phyloP scores from a whole-genome alignment of 2,888 invertebrate genomes.

The Drosophila vallismaia region DNA sequence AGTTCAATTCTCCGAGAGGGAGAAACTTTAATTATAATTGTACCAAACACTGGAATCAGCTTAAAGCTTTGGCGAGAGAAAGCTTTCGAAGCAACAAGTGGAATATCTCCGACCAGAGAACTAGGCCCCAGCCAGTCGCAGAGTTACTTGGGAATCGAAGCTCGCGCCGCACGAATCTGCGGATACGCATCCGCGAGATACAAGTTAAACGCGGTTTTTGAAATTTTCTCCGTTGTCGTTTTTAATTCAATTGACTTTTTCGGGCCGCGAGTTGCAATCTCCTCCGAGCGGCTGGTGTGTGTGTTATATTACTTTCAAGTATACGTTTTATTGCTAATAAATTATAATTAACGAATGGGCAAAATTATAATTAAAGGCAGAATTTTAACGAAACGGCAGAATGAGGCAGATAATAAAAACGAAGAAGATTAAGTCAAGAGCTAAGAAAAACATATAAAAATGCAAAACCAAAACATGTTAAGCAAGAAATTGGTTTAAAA shows the following conservation, averaged over 20 bases:
- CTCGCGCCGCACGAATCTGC: slow-evolving; percentile 24
- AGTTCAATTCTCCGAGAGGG: not conserved
- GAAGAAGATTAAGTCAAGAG: slow-evolving; percentile 17
- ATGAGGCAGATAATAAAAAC: slow-evolving; percentile 13
- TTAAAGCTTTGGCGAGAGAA: slow-evolving; percentile 18
- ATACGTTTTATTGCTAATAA: slow-evolving; percentile 51
- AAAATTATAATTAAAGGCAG: slow-evolving; percentile 28
- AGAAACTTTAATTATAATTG: not conserved
- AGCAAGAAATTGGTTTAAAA: slow-evolving; percentile 53
- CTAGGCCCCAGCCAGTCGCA: slow-evolving; percentile 1
- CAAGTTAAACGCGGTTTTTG: slow-evolving; percentile 17
- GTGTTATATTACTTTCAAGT: slow-evolving; percentile 39
- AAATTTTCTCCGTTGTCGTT: slow-evolving; percentile 12
- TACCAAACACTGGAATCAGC: not conserved
- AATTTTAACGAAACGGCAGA: slow-evolving; percentile 24
- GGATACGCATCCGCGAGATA: slow-evolving; percentile 20
- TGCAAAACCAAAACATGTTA: slow-evolving; percentile 54
- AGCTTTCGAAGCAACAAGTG: slow-evolving; percentile 42
- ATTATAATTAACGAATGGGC: slow-evolving; percentile 57
- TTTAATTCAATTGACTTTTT: slow-evolving; percentile 34
- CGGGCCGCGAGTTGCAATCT: slow-evolving; percentile 13
- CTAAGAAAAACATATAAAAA: slow-evolving; percentile 8
- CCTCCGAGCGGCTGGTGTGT: slow-evolving; percentile 19
- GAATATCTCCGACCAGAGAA: not conserved
- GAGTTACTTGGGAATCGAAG: slow-evolving; percentile 22